Conservation (phyloP, 2,113 vertebrate species). For the Spheniscus mendiculus region DNA sequence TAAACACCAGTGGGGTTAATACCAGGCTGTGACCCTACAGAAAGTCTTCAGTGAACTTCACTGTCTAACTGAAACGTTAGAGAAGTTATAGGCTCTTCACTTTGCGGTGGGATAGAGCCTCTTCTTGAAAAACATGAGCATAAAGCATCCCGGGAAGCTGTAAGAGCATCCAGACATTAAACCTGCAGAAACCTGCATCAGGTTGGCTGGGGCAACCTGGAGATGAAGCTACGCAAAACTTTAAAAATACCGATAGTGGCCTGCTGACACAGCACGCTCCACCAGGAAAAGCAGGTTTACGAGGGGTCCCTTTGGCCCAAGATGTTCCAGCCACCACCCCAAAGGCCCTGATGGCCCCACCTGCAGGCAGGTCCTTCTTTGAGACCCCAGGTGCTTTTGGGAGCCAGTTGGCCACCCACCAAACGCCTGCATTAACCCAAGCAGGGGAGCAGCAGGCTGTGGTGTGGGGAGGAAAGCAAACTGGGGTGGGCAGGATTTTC, state of each 20-base stretch:
- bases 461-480: not conserved
- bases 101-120: not conserved
- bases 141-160: not conserved
- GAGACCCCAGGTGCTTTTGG: not conserved
- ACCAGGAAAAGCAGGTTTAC: not conserved
- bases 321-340: not conserved
- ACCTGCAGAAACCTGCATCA: not conserved
- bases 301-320: rapidly evolving
- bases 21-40: not conserved
- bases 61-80: not conserved
- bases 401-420: rapidly evolving
- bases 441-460: not conserved
- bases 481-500: not conserved
- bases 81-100: not conserved
- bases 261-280: not conserved
- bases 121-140: not conserved
- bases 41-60: not conserved
- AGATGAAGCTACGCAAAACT: not conserved
- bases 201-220: not conserved
- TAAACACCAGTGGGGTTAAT: not conserved
- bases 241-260: not conserved
- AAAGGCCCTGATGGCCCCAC: not conserved
- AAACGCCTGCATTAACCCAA: not conserved
- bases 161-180: not conserved
- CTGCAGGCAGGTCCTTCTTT: not conserved